Base-by-base conservation (phyloP, 2,797 vertebrate species). In the Antrozous pallidus region DNA sequence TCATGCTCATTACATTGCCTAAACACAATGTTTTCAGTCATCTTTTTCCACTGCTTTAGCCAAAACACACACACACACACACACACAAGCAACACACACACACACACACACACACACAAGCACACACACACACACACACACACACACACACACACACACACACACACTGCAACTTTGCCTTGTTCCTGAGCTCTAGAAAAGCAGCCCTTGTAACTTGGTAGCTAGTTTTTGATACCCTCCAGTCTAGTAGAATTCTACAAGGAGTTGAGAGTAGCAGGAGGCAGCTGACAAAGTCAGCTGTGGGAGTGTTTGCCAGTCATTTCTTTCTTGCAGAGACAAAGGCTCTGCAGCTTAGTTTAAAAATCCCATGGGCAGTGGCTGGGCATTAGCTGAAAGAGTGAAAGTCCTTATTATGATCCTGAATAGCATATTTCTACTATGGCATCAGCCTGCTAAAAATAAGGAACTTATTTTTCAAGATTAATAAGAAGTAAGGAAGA, bases 381-480 rank as follows among this genome's bases (percentile, higher is more conserved):
- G 86, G 90, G 36, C 61, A 0, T 0, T 92, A 81, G 85, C 61
- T 71, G 88, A 94, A 80, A 90, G 89, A 94, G 22, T 86, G 65
- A 36, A 95, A 93, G 78, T 31, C 73, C 31, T 67, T 47, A 84
- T 87, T 73, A 47, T 26, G 8, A 71, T 47, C 56, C n/a, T 88
- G 56, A 45, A 28, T 51, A 85, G 89, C 61, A 12, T n/a, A 77
- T 65, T 82, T 49, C 61, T 40, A 2, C n/a, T 24, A 42, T 16
- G 26, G 61, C 69, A 71, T 65, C 40, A 87, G 49, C 20, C 6
- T 8, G 2, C 86, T 94, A 84, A 95, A 96, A 93, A 94, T 89
- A 93, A 82, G 69, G 40, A 89, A 89, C 51, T 81, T 91, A 70
- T 94, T 95, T 93, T 93, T 56, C 77, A 69, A 91, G 83, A 95